Evolutionary conservation across 1,140 invertebrate genomes (phyloP), one percentile per base, ranked within the genome.

Genomic region (Lepidostoma basale): DNA sequence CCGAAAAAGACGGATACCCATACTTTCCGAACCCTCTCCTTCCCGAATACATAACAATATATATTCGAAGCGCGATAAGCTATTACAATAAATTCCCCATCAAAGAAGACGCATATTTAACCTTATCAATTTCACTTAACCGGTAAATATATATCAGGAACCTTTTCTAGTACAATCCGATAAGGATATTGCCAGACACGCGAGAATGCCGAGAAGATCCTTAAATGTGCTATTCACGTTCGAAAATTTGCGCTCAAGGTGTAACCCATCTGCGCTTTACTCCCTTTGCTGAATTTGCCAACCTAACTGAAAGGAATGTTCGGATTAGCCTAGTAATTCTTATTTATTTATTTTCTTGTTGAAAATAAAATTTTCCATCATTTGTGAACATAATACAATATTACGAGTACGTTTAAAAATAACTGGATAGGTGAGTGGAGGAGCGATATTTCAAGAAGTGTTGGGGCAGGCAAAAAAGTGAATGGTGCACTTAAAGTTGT

Each of bases 111-210:
- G 60, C 44, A 62, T 62, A 62, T 62, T 62, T 62, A 62, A 47
- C 42, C 42, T 47, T 62, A 62, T 62, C 60, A 62, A 62, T 47
- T 47, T 62, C 60, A 62, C 60, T 62, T 62, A 47, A 62, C 60
- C 39, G 25, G 40, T 44, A 60, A 60, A 44, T 60, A 25, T 60
- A 42, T 28, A 30, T 60, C 36, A 42, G 25, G 42, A 62, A 62
- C 40, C 60, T 47, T 62, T 62, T 60, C 39, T 47, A 14, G 26
- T 42, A 26, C 9, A 33, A 62, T 62, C 60, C 10, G 60, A 62
- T 62, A 62, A 47, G 25, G 42, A 62, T 45, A 62, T 62, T 62
- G 39, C 25, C 10, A 40, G 18, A 22, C 33, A 59, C 54, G 33
- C 54, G 18, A 36, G 18, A 40, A 59, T 59, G 22, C n/a, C n/a